A percentile compares a stretch with the other conserved stretches of the same genome.
These are phyloP conservation scores for Meteorus sp. DNA, from an alignment of 1,140 invertebrate genomes.

Conservation along the genomic window DNA sequence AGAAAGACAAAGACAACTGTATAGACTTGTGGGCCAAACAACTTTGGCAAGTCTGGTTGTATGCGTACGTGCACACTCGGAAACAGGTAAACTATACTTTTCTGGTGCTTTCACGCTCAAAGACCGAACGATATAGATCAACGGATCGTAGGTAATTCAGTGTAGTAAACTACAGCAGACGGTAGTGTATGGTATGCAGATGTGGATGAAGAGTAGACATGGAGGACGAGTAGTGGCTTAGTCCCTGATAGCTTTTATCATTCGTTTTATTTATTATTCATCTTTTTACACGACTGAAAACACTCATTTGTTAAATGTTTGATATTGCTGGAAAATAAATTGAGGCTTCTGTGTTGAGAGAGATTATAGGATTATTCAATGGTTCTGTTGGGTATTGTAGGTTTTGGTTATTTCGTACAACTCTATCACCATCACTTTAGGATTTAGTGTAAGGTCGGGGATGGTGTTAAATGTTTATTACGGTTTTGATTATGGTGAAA, in stretches of 20 bases:
- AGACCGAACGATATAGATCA: constrained; percentile 23
- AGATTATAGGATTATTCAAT: no score
- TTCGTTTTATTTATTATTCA: no score
- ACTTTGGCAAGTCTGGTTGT: background rate
- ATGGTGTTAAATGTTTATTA: constrained; percentile 12
- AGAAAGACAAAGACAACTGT: no score
- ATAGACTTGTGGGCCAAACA: background rate
- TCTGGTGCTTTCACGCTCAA: constrained; percentile 13
- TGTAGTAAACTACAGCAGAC: constrained; percentile 41
- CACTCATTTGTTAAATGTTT: no score
- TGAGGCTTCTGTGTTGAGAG: no score
- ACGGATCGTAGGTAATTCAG: constrained; percentile 41
- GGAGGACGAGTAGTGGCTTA: no score
- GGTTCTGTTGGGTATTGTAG: no score
- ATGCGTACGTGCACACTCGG: constrained; percentile 2
- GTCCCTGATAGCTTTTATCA: no score
- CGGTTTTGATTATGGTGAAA: constrained; percentile 16
- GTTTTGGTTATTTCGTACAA: no score
- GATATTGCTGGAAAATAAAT: no score
- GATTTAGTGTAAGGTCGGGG: background rate
- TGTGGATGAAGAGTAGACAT: constrained; percentile 11
- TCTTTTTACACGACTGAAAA: no score
- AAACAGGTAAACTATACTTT: constrained; percentile 17
- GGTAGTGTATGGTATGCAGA: constrained; percentile 44
- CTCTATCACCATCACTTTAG: background rate